Percentiles rank a stretch among this genome's conserved stretches.
These are phyloP conservation scores for Loripinus fragilis DNA, from an alignment of 2,888 invertebrate genomes.

Conservation along the genomic window DNA sequence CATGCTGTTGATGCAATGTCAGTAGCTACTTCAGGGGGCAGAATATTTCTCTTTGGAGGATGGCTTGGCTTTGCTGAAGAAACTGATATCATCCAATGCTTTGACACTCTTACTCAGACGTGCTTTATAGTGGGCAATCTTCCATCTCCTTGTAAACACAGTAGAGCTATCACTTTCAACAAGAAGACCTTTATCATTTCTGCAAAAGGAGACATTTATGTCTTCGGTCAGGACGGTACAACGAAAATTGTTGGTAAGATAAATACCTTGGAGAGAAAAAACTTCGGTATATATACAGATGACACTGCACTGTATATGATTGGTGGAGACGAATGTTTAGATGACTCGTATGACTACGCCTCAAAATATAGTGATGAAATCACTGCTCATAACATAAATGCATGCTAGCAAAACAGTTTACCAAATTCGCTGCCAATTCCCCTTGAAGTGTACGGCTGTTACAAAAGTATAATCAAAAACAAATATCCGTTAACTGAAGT, in stretches of 20 bases:
- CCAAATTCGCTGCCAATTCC: slow-evolving; percentile 47
- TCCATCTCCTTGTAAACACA: slow-evolving; percentile 55
- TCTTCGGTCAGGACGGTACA: slow-evolving; percentile 39
- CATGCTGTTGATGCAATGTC: slow-evolving; percentile 59
- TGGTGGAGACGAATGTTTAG: slow-evolving; percentile 31
- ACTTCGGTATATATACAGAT: slow-evolving; percentile 53
- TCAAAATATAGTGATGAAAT: slow-evolving; percentile 33
- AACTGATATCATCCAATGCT: slow-evolving; percentile 60
- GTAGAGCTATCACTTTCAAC: slow-evolving; percentile 48
- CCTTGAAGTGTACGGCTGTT: slow-evolving; percentile 55
- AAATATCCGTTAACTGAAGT: slow-evolving; percentile 58
- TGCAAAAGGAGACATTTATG: slow-evolving; percentile 55
- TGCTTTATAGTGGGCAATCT: slow-evolving; percentile 51
- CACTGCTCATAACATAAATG: slow-evolving; percentile 7
- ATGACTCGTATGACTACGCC: slow-evolving; percentile 18
- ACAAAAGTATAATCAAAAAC: slow-evolving; percentile 38
- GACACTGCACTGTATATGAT: slow-evolving; percentile 46
- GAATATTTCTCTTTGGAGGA: slow-evolving; percentile 63
- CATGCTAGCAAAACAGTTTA: neutral
- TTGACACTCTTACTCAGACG: slow-evolving; percentile 44
- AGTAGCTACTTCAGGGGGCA: slow-evolving; percentile 48
- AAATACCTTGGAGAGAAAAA: slow-evolving; percentile 50
- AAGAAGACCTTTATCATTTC: slow-evolving; percentile 47
- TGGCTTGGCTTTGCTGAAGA: slow-evolving; percentile 59
- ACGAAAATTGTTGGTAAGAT: slow-evolving; percentile 35